Evolutionary conservation across 2,888 invertebrate species (phyloP), one percentile per base, ranked within the genome.

Genomic region (Eueremaeus valkanovi): DNA sequence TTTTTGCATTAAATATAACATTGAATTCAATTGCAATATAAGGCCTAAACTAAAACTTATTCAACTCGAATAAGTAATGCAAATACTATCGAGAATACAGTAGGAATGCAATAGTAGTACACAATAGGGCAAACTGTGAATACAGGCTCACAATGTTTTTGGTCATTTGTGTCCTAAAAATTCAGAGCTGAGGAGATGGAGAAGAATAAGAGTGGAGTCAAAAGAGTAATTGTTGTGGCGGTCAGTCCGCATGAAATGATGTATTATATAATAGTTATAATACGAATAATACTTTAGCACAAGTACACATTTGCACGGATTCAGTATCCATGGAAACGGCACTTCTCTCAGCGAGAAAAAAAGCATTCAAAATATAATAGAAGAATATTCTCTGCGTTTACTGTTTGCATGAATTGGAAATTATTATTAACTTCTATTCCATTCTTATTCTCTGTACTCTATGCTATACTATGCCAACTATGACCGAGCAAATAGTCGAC

Each of bases 241-340:
- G 61, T 61, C 61, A 61, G 61, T 61, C 11, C 18, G 13, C 24
- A 31, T 61, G 61, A 61, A 61, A 61, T 55, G 55, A 55, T 55
- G 55, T 24, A 55, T 55, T 24, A 8, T 24, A 13, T 24, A n/a
- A 61, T 61, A 61, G 8, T 16, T 16, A 29, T 61, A 16, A 29
- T 27, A 61, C 11, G 6, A n/a, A 51, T 61, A 61, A 61, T 61
- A 61, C 16, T 61, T 61, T 61, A 21, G 31, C 31, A n/a, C 31
- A 9, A 18, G 29, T 8, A 29, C 13, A 61, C 61, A 61, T 61
- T 61, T 61, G 31, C 61, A 61, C 27, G 61, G 61, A 61, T 61
- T 61, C 13, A 2, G 31, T 61, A 13, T 9, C 31, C 61, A 61
- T 61, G 31, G 61, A 61, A 31, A 61, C 61, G 31, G 31, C 61